Evolutionary conservation across 2,113 vertebrate species (phyloP).

Genomic region (Oreochromis aureus): DNA sequence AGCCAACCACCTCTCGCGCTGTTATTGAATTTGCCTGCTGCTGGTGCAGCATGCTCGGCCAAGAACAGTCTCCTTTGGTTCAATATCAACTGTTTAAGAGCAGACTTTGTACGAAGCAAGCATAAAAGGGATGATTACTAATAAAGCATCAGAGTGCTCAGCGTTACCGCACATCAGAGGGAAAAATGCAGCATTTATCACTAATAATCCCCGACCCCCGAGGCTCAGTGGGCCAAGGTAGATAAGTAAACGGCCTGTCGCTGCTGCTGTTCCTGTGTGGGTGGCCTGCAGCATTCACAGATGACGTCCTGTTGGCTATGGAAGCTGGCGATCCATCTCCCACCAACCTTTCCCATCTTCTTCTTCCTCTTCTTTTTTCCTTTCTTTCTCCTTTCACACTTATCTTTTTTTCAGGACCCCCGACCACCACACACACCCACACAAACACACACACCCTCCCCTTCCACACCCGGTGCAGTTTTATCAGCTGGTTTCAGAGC

Average conservation of each 20-base stretch:
- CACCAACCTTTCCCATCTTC: neutral
- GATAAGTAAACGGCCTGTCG: constrained; percentile 48
- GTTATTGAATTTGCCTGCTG: neutral
- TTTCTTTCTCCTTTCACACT: neutral
- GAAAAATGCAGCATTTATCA: constrained; percentile 23
- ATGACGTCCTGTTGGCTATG: constrained; percentile 33
- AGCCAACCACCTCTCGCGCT: neutral
- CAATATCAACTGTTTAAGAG: neutral
- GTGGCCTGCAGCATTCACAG: constrained; percentile 54
- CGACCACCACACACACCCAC: neutral
- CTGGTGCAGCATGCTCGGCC: neutral
- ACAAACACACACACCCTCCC: neutral
- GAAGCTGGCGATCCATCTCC: constrained; percentile 31
- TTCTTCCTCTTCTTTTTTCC: neutral
- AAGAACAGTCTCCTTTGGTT: neutral
- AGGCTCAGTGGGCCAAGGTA: constrained; percentile 36
- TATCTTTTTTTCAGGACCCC: constrained; percentile 45
- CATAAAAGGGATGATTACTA: neutral
- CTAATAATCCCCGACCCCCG: constrained; percentile 29
- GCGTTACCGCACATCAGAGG: neutral
- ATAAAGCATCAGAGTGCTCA: neutral
- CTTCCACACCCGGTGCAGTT: constrained; percentile 4
- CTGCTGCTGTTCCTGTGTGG: constrained; percentile 37
- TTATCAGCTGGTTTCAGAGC: constrained; percentile 61
- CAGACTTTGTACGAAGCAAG: neutral